Evolutionary conservation across 2,888 invertebrate species (phyloP).

Genomic region (Drosophila crucigera): DNA sequence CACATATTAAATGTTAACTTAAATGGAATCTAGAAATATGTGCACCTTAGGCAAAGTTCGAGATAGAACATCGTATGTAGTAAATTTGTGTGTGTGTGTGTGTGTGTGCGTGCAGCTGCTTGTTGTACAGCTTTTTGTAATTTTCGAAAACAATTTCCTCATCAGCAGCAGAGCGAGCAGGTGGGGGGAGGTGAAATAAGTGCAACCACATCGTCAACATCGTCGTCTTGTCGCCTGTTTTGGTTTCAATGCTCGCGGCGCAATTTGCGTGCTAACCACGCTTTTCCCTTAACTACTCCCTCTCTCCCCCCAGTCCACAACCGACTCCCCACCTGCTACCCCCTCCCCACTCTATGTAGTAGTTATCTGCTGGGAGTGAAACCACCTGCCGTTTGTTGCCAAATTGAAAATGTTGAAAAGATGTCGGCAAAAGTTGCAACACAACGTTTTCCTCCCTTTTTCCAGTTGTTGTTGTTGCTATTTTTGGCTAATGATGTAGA

Average conservation of each 20-base stretch:
- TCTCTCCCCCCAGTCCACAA: not conserved
- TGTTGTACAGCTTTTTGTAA: constrained; percentile 46
- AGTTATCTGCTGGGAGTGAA: constrained; percentile 17
- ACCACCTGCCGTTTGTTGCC: constrained; percentile 45
- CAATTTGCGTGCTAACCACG: constrained; percentile 44
- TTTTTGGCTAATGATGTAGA: constrained; percentile 45
- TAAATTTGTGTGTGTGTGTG: constrained; percentile 6
- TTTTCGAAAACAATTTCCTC: constrained; percentile 78
- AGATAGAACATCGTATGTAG: not conserved
- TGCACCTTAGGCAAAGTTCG: constrained; percentile 1
- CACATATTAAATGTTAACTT: constrained; percentile 1
- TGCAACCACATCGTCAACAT: constrained; percentile 67
- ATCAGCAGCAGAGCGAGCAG: constrained; percentile 48
- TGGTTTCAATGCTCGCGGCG: constrained; percentile 71
- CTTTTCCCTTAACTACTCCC: not conserved
- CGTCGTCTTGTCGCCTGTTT: constrained; percentile 60
- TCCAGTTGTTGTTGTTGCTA: constrained; percentile 1
- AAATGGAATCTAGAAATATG: constrained; percentile 3
- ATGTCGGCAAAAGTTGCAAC: constrained; percentile 65
- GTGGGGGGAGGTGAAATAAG: constrained; percentile 33
- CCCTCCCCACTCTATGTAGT: not conserved
- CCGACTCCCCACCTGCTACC: not conserved
- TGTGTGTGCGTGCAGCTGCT: constrained; percentile 16
- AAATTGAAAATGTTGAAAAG: constrained; percentile 72
- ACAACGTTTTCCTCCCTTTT: constrained; percentile 46